Conservation (phyloP, 2,113 vertebrate genomes). For the Onychorhynchus coronatus region DNA sequence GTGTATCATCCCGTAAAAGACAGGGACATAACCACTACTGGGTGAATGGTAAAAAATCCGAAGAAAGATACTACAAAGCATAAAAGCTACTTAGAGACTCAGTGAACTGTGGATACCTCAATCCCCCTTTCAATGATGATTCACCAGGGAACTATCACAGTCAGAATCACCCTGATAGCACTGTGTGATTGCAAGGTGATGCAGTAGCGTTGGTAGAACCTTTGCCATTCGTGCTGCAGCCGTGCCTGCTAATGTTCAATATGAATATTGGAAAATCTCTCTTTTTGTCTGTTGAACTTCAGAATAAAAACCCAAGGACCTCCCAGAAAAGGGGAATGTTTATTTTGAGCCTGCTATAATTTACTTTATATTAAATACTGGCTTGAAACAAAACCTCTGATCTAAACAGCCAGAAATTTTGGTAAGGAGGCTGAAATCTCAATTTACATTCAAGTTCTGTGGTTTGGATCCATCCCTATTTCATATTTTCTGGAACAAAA, state of each 20-base stretch:
- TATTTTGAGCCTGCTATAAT: background rate
- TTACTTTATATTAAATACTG: slow-evolving; percentile 7
- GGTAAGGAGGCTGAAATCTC: background rate
- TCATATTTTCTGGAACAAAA: slow-evolving; percentile 19
- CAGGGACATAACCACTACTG: background rate
- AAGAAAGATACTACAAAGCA: background rate
- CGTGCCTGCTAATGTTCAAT: background rate
- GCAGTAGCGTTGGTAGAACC: background rate
- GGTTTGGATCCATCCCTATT: background rate
- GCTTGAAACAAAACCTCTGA: background rate
- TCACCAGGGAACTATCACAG: background rate
- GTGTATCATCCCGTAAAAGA: background rate
- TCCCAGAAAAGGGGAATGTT: background rate
- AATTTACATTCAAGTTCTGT: slow-evolving; percentile 13
- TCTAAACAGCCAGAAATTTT: background rate
- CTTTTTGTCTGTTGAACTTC: background rate
- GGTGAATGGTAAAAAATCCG: background rate
- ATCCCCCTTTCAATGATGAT: background rate
- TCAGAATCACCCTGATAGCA: background rate
- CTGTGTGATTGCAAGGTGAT: background rate
- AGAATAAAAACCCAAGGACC: background rate
- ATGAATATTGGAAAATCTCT: background rate
- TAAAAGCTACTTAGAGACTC: background rate
- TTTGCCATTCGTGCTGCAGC: background rate
- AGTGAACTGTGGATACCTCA: background rate